A percentile compares a stretch with the other conserved stretches of the same genome.
phyloP scores from a whole-genome alignment of 2,888 invertebrate species.

The Octonoba sinensis region DNA sequence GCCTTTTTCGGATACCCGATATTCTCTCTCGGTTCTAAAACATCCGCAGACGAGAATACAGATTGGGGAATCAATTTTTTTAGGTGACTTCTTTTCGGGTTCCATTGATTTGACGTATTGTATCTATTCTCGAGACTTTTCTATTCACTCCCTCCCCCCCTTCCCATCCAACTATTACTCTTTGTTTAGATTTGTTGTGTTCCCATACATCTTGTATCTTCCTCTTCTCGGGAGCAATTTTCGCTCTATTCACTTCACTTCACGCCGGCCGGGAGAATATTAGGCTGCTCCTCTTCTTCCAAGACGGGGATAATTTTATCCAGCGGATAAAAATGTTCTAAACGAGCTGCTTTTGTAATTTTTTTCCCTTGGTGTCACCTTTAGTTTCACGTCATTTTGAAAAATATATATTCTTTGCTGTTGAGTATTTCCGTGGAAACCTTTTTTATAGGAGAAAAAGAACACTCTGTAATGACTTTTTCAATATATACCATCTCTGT shows the following conservation, averaged over 20 bases:
- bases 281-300: no score
- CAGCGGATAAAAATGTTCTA: no score
- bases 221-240: constrained; percentile 6
- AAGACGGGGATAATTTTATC: no score
- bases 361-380: no score
- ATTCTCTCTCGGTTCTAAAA: constrained; percentile 5
- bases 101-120: constrained; percentile 44
- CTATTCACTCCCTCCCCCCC: constrained; percentile 19
- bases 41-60: constrained; percentile 29
- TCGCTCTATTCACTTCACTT: constrained; percentile 2
- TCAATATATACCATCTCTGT: no score
- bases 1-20: constrained; percentile 20
- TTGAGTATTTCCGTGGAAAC: no score
- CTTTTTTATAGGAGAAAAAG: no score
- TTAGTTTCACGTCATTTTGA: no score
- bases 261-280: no score
- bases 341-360: no score
- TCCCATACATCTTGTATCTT: constrained; percentile 13
- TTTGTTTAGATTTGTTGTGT: constrained; percentile 31
- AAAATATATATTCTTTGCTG: no score
- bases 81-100: constrained; percentile 3
- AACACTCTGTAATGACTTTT: no score
- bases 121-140: constrained; percentile 27
- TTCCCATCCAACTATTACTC: neutral
- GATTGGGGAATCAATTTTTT: constrained; percentile 53